Percentiles rank a stretch among this genome's conserved stretches.
Evolutionary conservation across 1,140 invertebrate species (phyloP).

Genomic region (Lucilia sericata): DNA sequence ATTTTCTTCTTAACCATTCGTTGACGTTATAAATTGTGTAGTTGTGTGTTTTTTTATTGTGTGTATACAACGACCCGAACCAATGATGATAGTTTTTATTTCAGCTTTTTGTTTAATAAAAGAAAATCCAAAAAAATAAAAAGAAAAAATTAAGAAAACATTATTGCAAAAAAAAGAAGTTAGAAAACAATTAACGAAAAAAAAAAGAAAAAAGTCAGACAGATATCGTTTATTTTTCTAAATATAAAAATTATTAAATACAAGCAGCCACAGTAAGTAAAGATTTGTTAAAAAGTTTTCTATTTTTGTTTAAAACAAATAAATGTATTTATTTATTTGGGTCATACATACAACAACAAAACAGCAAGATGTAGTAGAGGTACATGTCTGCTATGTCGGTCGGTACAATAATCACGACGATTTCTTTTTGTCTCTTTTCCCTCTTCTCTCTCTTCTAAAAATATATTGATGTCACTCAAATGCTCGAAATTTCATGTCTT

Average conservation of each 20-base stretch:
- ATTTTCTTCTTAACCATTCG: conserved; percentile 35
- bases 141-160: background rate
- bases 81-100: conserved; percentile 2
- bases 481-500: background rate
- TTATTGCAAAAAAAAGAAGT: background rate
- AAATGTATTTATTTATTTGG: background rate
- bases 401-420: background rate
- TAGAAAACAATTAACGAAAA: background rate
- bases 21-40: conserved; percentile 41
- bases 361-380: background rate
- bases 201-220: background rate
- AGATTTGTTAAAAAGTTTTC: background rate
- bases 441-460: background rate
- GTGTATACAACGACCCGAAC: conserved; percentile 34
- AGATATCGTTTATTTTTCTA: background rate
- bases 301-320: background rate
- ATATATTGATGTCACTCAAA: background rate
- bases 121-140: conserved; percentile 5
- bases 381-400: background rate
- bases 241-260: background rate
- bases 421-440: background rate
- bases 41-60: conserved; percentile 31
- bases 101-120: background rate
- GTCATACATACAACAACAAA: background rate
- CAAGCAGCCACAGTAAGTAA: background rate